A percentile compares a stretch with the other conserved stretches of the same genome.
phyloP scores from a whole-genome alignment of 1,140 invertebrate genomes.

The Centruroides vittatus region DNA sequence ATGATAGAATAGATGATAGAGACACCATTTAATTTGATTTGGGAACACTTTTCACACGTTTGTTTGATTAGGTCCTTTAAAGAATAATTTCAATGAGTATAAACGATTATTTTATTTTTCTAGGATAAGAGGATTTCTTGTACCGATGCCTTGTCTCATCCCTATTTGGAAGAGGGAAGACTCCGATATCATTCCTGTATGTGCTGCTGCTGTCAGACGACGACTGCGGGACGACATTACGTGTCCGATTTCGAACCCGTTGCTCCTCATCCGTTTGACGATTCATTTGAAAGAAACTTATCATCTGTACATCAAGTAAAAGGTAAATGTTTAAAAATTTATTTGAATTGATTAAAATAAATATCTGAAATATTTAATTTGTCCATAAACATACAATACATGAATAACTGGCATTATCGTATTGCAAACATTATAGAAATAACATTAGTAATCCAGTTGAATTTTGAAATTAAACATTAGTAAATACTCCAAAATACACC shows the following conservation, averaged over 20 bases:
- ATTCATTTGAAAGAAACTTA: conserved; percentile 82
- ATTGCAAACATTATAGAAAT: too few relatives aligned
- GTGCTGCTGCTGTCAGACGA: conserved; percentile 85
- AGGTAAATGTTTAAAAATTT: conserved; percentile 41
- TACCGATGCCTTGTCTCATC: conserved; percentile 84
- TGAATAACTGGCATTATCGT: too few relatives aligned
- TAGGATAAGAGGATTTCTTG: conserved; percentile 89
- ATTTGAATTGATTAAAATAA: too few relatives aligned
- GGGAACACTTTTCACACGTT: not conserved
- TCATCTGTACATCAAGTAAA: conserved; percentile 84
- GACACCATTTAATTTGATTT: not conserved
- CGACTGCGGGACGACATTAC: conserved; percentile 60
- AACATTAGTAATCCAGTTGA: too few relatives aligned
- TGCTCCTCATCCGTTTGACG: conserved; percentile 75
- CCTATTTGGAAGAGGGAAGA: conserved; percentile 93
- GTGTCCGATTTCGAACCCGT: conserved; percentile 84
- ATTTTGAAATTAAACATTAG: too few relatives aligned
- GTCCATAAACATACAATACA: too few relatives aligned
- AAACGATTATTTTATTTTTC: conserved; percentile 15
- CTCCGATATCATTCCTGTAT: conserved; percentile 98
- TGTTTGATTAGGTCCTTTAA: not conserved
- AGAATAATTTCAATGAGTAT: not conserved
- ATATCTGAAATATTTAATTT: too few relatives aligned
- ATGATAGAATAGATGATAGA: not conserved
- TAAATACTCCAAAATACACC: too few relatives aligned